Conservation (phyloP, 2,888 invertebrate species). For the Chorisops tibialis region DNA sequence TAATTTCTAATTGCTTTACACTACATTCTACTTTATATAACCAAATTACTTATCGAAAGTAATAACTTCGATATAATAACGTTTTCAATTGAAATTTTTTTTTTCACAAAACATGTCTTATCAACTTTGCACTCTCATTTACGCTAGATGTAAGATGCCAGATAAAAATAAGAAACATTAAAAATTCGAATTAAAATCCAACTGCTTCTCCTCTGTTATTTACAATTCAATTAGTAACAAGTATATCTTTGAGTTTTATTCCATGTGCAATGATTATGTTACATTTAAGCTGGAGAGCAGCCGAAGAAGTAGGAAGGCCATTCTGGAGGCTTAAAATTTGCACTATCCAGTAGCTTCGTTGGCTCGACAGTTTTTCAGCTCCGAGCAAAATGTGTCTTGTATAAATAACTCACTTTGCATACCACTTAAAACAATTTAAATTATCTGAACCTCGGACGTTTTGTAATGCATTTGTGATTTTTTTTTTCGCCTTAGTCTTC, state of each 20-base stretch:
- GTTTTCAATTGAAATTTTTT: too few relatives aligned
- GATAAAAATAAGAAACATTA: too few relatives aligned
- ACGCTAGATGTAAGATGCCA: too few relatives aligned
- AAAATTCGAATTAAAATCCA: too few relatives aligned
- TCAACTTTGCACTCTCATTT: too few relatives aligned
- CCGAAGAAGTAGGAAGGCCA: neutral
- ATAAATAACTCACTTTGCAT: constrained; percentile 34
- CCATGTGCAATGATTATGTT: constrained; percentile 9
- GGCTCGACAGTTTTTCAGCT: neutral
- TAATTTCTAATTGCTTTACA: too few relatives aligned
- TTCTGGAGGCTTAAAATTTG: neutral
- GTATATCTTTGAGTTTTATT: constrained; percentile 3
- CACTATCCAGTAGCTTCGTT: neutral
- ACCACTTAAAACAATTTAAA: constrained; percentile 35
- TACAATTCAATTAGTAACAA: constrained; percentile 25
- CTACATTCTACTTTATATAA: too few relatives aligned
- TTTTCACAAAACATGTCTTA: too few relatives aligned
- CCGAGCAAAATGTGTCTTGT: constrained; percentile 9
- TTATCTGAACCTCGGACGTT: constrained; percentile 27
- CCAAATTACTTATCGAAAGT: too few relatives aligned
- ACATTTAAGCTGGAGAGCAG: neutral
- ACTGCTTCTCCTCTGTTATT: neutral
- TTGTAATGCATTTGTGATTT: constrained; percentile 15
- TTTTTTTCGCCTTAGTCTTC: neutral
- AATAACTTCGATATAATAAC: too few relatives aligned